These are phyloP conservation scores for Pampus argenteus DNA, from an alignment of 2,797 vertebrate species.

Conservation along the genomic window DNA sequence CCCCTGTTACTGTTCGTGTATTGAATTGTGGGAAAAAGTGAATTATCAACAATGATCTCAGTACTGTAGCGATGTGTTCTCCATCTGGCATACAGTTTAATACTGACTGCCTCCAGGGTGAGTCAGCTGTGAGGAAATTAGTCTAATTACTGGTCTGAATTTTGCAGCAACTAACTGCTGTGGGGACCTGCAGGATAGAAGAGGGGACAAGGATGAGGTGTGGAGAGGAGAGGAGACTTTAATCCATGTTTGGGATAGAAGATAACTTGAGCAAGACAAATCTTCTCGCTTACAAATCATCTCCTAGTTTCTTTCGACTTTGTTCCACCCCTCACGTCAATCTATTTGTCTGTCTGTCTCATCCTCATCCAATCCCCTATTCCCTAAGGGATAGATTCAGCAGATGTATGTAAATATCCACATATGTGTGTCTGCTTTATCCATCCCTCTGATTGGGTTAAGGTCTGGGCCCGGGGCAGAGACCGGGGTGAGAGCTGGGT, in stretches of 20 bases:
- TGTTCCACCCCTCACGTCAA: constrained; percentile 24
- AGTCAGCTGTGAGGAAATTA: constrained; percentile 77
- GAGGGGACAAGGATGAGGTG: constrained; percentile 9
- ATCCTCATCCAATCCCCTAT: constrained; percentile 37
- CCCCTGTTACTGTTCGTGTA: constrained; percentile 48
- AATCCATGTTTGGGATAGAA: constrained; percentile 19
- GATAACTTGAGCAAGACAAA: constrained; percentile 1
- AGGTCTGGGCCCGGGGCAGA: constrained; percentile 53
- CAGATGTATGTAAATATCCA: constrained; percentile 79
- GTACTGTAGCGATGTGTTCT: constrained; percentile 55
- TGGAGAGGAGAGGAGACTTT: constrained; percentile 4
- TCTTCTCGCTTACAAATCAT: constrained; percentile 14
- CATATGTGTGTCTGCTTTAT: constrained; percentile 77
- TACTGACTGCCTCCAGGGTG: constrained; percentile 60
- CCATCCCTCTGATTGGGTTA: constrained; percentile 72
- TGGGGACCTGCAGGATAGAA: constrained; percentile 18
- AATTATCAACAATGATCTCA: constrained; percentile 85
- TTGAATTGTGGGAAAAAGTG: constrained; percentile 77
- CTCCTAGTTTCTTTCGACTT: constrained; percentile 26
- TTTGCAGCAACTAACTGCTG: constrained; percentile 42
- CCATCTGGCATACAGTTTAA: constrained; percentile 77
- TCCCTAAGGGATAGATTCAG: constrained; percentile 51
- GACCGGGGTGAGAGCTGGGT: constrained; percentile 42
- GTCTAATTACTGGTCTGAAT: constrained; percentile 74
- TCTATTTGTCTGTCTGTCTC: constrained; percentile 46